Evolutionary conservation across 1,140 invertebrate species (phyloP).

Genomic region (Micrasema longulum): DNA sequence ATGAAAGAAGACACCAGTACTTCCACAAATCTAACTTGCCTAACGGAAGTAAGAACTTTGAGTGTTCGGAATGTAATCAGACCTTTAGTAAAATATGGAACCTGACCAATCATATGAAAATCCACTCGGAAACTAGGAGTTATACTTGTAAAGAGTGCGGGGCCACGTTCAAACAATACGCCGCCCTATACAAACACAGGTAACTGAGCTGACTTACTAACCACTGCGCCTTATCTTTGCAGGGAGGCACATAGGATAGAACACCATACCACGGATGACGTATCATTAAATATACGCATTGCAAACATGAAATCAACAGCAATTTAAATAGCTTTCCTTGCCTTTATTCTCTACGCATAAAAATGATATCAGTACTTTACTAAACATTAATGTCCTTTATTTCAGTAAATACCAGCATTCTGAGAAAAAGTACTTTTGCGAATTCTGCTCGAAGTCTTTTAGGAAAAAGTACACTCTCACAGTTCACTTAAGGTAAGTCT

Average conservation of each 20-base stretch:
- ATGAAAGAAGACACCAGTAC: constrained; percentile 14
- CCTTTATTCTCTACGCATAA: too few species aligned
- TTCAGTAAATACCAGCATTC: constrained; percentile 24
- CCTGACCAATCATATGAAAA: constrained; percentile 11
- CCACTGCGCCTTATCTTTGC: too few species aligned
- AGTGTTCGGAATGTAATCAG: constrained; percentile 5
- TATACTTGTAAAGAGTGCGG: constrained; percentile 28
- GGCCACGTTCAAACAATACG: constrained; percentile 25
- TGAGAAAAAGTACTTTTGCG: constrained; percentile 12
- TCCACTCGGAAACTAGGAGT: constrained; percentile 34
- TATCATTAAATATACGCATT: too few species aligned
- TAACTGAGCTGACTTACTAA: too few species aligned
- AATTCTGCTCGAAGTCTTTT: constrained; percentile 36
- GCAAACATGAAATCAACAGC: too few species aligned
- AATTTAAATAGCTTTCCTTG: too few species aligned
- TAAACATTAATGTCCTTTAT: too few species aligned
- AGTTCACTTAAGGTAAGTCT: constrained; percentile 31
- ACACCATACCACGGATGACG: too few species aligned
- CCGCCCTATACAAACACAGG: constrained; percentile 41
- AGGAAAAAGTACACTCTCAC: constrained; percentile 36
- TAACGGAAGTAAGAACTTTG: neutral
- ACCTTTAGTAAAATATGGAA: neutral
- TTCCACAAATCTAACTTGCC: neutral
- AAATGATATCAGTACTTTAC: too few species aligned
- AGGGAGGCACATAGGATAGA: too few species aligned